A percentile compares a stretch with the other conserved stretches of the same genome.
These are phyloP conservation scores for Aurelia sp. DNA, from an alignment of 30 jellyfish, hydroid and myxozoan genomes.

Conservation along the genomic window DNA sequence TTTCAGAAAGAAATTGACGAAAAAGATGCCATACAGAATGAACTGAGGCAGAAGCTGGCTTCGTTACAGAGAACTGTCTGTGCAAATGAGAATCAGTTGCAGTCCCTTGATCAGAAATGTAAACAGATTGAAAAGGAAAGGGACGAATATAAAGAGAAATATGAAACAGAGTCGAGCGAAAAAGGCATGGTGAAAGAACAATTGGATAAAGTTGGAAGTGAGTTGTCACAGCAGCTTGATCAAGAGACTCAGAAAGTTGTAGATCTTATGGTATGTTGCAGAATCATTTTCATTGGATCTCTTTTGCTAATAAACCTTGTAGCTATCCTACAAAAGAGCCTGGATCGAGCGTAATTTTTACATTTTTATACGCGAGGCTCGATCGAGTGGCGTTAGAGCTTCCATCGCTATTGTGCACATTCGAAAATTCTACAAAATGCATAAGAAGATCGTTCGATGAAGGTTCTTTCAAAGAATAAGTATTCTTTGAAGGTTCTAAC, in stretches of 20 bases:
- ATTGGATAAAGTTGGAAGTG: constrained; percentile 69
- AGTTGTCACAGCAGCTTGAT: constrained; percentile 68
- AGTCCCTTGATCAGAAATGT: neutral
- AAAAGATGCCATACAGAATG: constrained; percentile 27
- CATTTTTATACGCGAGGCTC: no score
- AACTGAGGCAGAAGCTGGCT: constrained; percentile 17
- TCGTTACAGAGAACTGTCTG: constrained; percentile 1
- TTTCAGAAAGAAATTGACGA: constrained; percentile 58
- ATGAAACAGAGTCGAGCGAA: constrained; percentile 44
- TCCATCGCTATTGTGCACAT: no score
- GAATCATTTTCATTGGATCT: no score
- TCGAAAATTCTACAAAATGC: no score
- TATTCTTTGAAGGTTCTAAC: no score
- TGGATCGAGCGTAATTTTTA: no score
- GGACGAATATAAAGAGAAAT: constrained; percentile 28
- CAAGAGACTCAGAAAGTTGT: constrained; percentile 32
- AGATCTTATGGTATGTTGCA: constrained; percentile 35
- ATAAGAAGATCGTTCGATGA: no score
- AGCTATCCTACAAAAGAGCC: no score
- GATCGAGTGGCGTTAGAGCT: no score
- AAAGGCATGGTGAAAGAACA: constrained; percentile 42
- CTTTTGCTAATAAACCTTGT: no score
- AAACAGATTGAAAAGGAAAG: constrained; percentile 13
- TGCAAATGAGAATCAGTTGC: constrained; percentile 25
- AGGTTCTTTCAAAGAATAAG: no score